Evolutionary conservation across 2,113 vertebrate genomes (phyloP).

Genomic region (Leuciscus idus): DNA sequence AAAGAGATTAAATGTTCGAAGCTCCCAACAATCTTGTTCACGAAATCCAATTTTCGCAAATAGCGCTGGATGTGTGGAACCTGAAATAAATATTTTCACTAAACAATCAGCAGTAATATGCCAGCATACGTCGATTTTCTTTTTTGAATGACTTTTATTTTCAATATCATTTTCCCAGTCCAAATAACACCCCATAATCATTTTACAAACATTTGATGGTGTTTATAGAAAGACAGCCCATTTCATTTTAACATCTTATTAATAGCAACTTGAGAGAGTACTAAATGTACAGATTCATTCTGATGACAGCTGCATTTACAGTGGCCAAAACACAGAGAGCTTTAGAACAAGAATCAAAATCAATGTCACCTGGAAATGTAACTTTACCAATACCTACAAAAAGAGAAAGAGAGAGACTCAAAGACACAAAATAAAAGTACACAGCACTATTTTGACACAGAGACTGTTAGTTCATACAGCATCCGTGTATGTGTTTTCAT

Average conservation of each 20-base stretch:
- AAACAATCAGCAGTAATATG: conserved; percentile 29
- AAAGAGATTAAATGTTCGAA: background rate
- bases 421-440: conserved; percentile 75
- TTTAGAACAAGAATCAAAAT: conserved; percentile 88
- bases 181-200: conserved; percentile 50
- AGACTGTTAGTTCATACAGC: conserved; percentile 67
- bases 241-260: conserved; percentile 83
- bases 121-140: conserved; percentile 33
- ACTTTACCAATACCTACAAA: conserved; percentile 77
- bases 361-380: conserved; percentile 80
- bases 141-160: conserved; percentile 64
- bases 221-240: conserved; percentile 59
- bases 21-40: background rate
- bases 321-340: conserved; percentile 88
- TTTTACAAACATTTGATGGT: conserved; percentile 64
- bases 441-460: conserved; percentile 74
- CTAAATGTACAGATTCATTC: conserved; percentile 89
- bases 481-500: conserved; percentile 56
- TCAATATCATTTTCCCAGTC: conserved; percentile 51
- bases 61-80: background rate
- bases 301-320: conserved; percentile 88
- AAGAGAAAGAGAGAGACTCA: conserved; percentile 67
- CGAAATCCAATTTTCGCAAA: background rate
- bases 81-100: background rate
- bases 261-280: conserved; percentile 91